Evolutionary conservation across 2,888 invertebrate genomes (phyloP), one percentile per base, ranked within the genome.

Genomic region (Scaptomyza flava): DNA sequence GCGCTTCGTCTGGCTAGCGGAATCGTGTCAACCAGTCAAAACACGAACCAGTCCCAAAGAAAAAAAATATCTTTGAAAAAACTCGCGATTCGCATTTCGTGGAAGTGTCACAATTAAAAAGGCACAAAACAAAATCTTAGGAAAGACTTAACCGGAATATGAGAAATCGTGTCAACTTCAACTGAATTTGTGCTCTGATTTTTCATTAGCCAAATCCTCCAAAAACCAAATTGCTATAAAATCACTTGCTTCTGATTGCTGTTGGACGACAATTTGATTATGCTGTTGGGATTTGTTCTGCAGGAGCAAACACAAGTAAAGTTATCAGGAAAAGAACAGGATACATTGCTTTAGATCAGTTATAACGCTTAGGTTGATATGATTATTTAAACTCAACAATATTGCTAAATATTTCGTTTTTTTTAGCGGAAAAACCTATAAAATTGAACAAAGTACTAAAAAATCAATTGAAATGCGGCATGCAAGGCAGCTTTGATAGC

Each of bases 21-120:
- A 84, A 85, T 82, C 82, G 82, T 85, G 82, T 82, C 85, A 82
- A 57, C 64, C 62, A 41, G 41, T 41, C 60, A 64, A 72, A 72
- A 77, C 76, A 77, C 77, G 77, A 77, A 77, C 50, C 60, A 57
- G 64, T 42, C 38, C 11, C 12, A 36, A 8, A 36, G 6, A 36
- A 38, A 36, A n/a, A 36, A 38, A 38, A 38, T n/a, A n/a, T 23
- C 52, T 23, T 23, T 23, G 58, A 52, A 64, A 72, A 84, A 85
- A 66, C 68, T 66, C 56, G 77, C 71, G 72, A 73, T 67, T 75
- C 69, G 73, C 77, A 81, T 78, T 83, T 83, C 82, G 82, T 83
- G 82, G 82, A 83, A 85, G 80, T 83, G 85, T 83, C 82, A 85
- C 82, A 83, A 83, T 83, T 83, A 83, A 85, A 83, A 82, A 72